Conservation (phyloP, 2,888 invertebrate genomes). For the Pollenia griseotomentosa region DNA sequence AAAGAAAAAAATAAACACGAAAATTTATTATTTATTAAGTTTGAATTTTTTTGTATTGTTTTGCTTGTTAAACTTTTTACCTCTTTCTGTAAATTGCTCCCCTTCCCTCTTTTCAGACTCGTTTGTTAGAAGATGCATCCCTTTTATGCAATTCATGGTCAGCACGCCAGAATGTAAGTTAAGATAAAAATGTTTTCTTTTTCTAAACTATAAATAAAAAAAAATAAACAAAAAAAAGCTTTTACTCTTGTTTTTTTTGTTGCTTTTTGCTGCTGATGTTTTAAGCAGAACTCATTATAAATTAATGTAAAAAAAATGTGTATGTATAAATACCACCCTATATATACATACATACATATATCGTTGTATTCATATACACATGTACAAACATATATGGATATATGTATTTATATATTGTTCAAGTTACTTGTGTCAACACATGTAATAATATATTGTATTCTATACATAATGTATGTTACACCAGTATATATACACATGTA, state of each 20-base stretch:
- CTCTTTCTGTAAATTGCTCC: conserved; percentile 62
- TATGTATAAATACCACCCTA: not conserved
- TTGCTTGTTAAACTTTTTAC: conserved; percentile 63
- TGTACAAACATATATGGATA: not conserved
- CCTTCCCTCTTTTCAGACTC: conserved; percentile 88
- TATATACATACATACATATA: not conserved
- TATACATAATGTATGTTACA: conserved; percentile 4
- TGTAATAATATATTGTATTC: not conserved
- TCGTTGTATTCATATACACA: not conserved
- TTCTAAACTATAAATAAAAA: conserved; percentile 35
- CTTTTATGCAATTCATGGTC: conserved; percentile 97
- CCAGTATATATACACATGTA: not conserved
- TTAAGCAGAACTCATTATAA: conserved; percentile 50
- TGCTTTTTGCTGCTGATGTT: conserved; percentile 37
- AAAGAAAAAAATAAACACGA: conserved; percentile 5
- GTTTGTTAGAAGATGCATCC: conserved; percentile 95
- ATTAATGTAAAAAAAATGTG: conserved; percentile 46
- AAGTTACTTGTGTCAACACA: conserved; percentile 13
- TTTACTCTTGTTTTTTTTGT: conserved; percentile 38
- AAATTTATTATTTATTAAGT: conserved; percentile 61
- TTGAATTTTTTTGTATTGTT: conserved; percentile 35
- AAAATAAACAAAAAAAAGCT: not conserved
- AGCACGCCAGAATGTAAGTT: conserved; percentile 94
- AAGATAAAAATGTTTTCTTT: conserved; percentile 57
- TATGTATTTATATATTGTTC: not conserved